Base-by-base conservation (phyloP, 1,140 invertebrate genomes). In the Augochlora pura region DNA sequence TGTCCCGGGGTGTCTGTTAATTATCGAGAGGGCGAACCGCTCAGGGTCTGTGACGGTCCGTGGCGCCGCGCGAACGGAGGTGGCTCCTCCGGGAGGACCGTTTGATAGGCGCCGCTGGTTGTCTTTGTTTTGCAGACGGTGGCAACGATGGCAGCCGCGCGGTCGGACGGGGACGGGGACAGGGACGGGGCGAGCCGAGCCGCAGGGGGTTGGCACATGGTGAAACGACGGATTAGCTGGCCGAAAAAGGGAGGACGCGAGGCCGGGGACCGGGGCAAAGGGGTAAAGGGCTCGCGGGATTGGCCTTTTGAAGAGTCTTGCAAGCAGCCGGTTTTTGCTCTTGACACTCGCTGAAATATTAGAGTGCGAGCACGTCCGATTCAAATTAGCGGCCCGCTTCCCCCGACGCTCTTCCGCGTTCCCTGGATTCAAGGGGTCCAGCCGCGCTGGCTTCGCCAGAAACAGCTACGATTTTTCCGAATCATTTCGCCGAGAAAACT, bases 271-370 rank as follows among this genome's bases (percentile, higher is more conserved):
- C 49, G 38, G 67, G 54, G 39, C 32, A 38, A 25, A 65, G 72
- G 12, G 49, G 62, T 52, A 59, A 7, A 74, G 70, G 67, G 12
- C 39, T 18, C 23, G 39, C 38, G 54, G 67, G 70, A 84, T 80
- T 82, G 82, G 69, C 63, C 77, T 78, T 80, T 84, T 86, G 75
- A 79, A 86, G 84, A 87, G 77, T 77, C 76, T 65, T 46, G 49
- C 82, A 83, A 85, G 72, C 82, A 75, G 54, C 25, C n/a, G 60
- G 70, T 86, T 80, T n/a, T 87, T 90, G 85, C 82, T 82, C 83
- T 84, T 86, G 88, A 91, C 86, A 86, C 86, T 84, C 80, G 27
- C 71, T 90, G 89, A 90, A 90, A 91, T 90, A 91, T 91, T 89
- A 87, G 85, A 90, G 83, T 81, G 77, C 81, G 78, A 85, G 77